These are phyloP conservation scores for Chiroxiphia lanceolata DNA, from an alignment of 2,797 vertebrate species.

Conservation along the genomic window DNA sequence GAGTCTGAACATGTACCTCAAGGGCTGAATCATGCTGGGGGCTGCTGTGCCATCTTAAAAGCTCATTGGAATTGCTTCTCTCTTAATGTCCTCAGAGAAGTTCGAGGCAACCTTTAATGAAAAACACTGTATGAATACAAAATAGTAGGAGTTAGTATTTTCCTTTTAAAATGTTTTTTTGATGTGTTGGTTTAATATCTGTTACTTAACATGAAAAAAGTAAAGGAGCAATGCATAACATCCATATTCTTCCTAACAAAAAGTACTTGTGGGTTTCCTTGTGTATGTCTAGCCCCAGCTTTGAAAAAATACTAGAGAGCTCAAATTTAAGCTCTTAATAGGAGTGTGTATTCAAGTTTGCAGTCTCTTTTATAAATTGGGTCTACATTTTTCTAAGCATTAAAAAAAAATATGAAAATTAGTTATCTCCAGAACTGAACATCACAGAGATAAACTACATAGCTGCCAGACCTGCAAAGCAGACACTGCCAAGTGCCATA, in stretches of 20 bases:
- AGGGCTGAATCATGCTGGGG: background rate
- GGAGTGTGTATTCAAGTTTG: background rate
- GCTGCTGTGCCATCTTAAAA: background rate
- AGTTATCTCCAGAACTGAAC: background rate
- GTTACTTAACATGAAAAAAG: background rate
- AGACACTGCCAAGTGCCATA: rapidly evolving
- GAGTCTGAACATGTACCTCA: background rate
- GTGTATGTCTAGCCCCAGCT: background rate
- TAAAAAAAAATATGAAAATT: background rate
- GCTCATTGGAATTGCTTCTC: background rate
- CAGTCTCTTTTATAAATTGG: background rate
- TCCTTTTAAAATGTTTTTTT: background rate
- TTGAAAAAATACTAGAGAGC: background rate
- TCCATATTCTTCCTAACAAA: background rate
- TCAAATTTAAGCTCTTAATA: background rate
- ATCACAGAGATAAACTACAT: background rate
- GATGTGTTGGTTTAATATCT: background rate
- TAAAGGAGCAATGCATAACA: background rate
- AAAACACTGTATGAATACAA: background rate
- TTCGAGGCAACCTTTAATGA: background rate
- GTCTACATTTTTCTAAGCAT: background rate
- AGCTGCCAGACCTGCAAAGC: background rate
- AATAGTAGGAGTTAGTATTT: background rate
- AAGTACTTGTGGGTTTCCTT: background rate
- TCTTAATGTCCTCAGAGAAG: background rate